Percentiles rank a stretch among this genome's conserved stretches.
Evolutionary conservation across 2,797 vertebrate genomes (phyloP).

Genomic region (Smutsia temminckii): DNA sequence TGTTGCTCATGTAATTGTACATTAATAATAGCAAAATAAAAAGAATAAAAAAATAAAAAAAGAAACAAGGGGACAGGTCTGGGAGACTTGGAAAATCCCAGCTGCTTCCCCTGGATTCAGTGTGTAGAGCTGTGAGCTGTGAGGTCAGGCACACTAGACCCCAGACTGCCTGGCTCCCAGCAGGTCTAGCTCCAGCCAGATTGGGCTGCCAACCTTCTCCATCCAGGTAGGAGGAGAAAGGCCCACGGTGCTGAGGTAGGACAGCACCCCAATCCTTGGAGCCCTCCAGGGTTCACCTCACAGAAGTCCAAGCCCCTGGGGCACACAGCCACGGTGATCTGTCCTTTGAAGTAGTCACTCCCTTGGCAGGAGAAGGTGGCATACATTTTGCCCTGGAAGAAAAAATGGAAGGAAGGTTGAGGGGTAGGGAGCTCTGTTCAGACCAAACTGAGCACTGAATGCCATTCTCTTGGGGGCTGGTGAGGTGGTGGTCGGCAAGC

Average conservation of each 20-base stretch:
- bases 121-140: neutral
- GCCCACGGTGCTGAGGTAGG: neutral
- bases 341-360: slow-evolving; percentile 83
- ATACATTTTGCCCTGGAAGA: slow-evolving; percentile 87
- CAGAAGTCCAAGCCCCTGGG: slow-evolving; percentile 83
- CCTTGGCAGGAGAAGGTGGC: slow-evolving; percentile 81
- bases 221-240: neutral
- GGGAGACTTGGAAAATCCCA: slow-evolving; percentile 1
- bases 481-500: neutral
- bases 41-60: neutral
- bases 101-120: neutral
- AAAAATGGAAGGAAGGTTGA: neutral
- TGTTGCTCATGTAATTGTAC: too few species aligned
- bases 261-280: neutral
- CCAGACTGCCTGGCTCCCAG: neutral
- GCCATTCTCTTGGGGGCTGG: slow-evolving; percentile 74
- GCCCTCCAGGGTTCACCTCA: slow-evolving; percentile 80
- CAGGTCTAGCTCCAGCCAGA: neutral
- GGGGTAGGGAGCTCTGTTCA: neutral
- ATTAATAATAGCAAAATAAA: too few species aligned
- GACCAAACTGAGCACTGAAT: neutral
- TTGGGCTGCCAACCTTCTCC: neutral
- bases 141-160: neutral
- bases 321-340: slow-evolving; percentile 48
- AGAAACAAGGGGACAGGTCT: neutral